Evolutionary conservation across 1,140 invertebrate genomes (phyloP).

Genomic region (Lucilia cuprina): DNA sequence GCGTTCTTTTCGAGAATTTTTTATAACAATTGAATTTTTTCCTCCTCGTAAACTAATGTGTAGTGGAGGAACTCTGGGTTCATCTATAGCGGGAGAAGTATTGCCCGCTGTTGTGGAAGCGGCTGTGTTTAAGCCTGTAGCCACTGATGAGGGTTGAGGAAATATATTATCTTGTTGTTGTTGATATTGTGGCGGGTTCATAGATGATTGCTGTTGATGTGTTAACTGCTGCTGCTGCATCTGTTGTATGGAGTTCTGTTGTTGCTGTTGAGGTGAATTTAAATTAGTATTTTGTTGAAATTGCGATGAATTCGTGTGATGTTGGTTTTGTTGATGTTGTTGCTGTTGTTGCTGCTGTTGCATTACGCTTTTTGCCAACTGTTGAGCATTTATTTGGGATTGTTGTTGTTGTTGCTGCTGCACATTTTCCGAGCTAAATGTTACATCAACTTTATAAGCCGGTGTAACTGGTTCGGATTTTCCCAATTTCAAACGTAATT

Average conservation of each 20-base stretch:
- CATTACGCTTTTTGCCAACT: neutral
- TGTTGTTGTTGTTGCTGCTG: constrained; percentile 40
- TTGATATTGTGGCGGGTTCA: constrained; percentile 32
- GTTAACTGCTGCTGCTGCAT: constrained; percentile 12
- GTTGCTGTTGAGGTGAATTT: constrained; percentile 35
- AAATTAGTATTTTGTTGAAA: constrained; percentile 37
- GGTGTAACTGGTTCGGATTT: constrained; percentile 79
- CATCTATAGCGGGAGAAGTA: constrained; percentile 65
- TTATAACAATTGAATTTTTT: constrained; percentile 86
- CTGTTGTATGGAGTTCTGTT: constrained; percentile 37
- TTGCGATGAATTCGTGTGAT: neutral
- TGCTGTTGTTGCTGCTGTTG: constrained; percentile 38
- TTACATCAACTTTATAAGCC: constrained; percentile 82
- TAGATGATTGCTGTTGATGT: constrained; percentile 41
- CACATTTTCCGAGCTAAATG: constrained; percentile 67
- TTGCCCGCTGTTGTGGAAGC: constrained; percentile 43
- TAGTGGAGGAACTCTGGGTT: constrained; percentile 84
- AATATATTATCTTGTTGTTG: constrained; percentile 25
- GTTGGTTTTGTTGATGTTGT: constrained; percentile 43
- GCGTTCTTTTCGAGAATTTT: constrained; percentile 78
- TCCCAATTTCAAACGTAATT: constrained; percentile 82
- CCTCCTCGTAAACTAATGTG: constrained; percentile 88
- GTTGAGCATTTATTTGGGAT: constrained; percentile 15
- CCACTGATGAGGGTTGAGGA: constrained; percentile 27
- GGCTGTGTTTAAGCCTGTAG: neutral